phyloP scores from a whole-genome alignment of 1,140 invertebrate species.

The Procambarus virginalis region DNA sequence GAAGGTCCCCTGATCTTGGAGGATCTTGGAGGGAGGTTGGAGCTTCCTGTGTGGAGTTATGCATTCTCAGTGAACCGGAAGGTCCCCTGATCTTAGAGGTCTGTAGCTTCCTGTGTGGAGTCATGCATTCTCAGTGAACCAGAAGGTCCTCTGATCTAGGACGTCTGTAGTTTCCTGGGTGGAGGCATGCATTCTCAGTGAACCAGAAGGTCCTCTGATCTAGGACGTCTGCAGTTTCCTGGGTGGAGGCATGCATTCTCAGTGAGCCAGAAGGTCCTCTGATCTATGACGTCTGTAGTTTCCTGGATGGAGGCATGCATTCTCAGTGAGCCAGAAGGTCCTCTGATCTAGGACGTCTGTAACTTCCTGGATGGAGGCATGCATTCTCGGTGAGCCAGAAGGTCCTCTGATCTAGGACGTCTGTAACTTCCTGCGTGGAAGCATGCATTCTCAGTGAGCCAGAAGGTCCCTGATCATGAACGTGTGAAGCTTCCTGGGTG shows the following conservation, averaged over 20 bases:
- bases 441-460: background rate
- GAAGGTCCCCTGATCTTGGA: too few relatives aligned
- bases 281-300: conserved; percentile 1
- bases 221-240: too few relatives aligned
- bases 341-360: background rate
- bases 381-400: too few relatives aligned
- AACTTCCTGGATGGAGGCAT: too few relatives aligned
- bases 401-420: too few relatives aligned
- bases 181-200: background rate
- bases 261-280: conserved; percentile 17
- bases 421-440: too few relatives aligned
- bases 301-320: background rate
- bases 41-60: too few relatives aligned
- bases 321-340: conserved; percentile 15
- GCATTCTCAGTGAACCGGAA: too few relatives aligned
- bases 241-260: background rate
- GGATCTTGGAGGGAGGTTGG: background rate
- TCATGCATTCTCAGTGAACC: background rate
- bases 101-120: too few relatives aligned
- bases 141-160: conserved; percentile 17
- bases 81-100: too few relatives aligned
- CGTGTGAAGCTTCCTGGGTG: background rate
- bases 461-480: conserved; percentile 29
- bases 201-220: too few relatives aligned
- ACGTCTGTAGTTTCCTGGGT: conserved; percentile 1